Percentiles rank a stretch among this genome's conserved stretches.
Evolutionary conservation across 2,113 vertebrate genomes (phyloP).

Genomic region (Mirounga angustirostris): DNA sequence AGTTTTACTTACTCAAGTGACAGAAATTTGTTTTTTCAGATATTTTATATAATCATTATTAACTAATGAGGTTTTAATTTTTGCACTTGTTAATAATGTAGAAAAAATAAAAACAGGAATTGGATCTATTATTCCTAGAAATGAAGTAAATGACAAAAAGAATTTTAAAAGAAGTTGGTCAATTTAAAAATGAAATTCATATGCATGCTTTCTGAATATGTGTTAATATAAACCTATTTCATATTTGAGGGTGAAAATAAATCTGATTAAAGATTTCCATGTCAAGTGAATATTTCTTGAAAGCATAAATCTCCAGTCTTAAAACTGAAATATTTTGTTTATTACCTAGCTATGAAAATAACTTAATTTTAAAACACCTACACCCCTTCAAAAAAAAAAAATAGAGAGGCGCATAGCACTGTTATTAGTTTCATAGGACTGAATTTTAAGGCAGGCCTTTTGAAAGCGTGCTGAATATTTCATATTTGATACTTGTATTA

Average conservation of each 20-base stretch:
- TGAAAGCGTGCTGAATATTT: neutral
- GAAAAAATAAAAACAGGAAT: slow-evolving; percentile 26
- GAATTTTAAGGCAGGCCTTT: slow-evolving; percentile 16
- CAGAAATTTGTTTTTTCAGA: slow-evolving; percentile 41
- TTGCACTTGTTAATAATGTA: slow-evolving; percentile 27
- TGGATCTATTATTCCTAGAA: slow-evolving; percentile 6
- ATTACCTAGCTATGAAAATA: slow-evolving; percentile 7
- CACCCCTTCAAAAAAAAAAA: neutral
- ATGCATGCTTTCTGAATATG: neutral
- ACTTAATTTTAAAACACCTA: slow-evolving; percentile 33
- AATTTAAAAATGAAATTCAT: slow-evolving; percentile 8
- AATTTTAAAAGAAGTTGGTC: slow-evolving; percentile 35
- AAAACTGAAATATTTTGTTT: slow-evolving; percentile 48
- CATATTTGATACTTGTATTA: neutral
- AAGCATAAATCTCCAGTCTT: slow-evolving; percentile 24
- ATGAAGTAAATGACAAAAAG: neutral
- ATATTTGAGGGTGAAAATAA: neutral
- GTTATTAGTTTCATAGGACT: neutral
- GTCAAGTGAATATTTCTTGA: slow-evolving; percentile 34
- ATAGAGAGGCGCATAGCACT: neutral
- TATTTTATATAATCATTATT: neutral
- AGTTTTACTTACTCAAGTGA: neutral
- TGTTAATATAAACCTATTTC: neutral
- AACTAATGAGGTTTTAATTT: slow-evolving; percentile 56
- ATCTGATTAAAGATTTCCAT: slow-evolving; percentile 24